Conservation (phyloP, 2,797 vertebrate species). For the Dromococcyx pavoninus region DNA sequence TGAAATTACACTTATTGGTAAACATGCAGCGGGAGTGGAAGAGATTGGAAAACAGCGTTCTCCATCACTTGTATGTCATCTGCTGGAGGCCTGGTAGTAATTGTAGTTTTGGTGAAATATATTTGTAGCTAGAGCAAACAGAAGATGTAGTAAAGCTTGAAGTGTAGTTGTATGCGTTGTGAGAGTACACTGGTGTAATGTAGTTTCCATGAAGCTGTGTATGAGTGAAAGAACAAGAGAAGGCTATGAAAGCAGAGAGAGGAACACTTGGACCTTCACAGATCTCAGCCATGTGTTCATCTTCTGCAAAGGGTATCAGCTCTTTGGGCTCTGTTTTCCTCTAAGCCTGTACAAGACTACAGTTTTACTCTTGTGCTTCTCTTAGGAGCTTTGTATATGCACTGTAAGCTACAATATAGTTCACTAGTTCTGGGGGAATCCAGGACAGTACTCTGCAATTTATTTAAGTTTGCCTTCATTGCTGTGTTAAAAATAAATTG, state of each 20-base stretch:
- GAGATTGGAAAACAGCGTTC: background rate
- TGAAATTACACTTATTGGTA: background rate
- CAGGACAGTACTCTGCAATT: background rate
- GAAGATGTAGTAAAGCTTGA: background rate
- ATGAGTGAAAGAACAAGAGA: background rate
- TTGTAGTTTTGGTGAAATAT: background rate
- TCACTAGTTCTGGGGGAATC: background rate
- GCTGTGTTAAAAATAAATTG: slow-evolving; percentile 24
- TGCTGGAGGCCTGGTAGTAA: background rate
- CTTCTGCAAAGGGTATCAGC: fast-evolving
- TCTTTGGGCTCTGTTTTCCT: background rate
- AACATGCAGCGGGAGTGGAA: background rate
- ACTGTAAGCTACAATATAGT: fast-evolving
- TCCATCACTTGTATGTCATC: background rate
- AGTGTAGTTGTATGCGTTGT: background rate
- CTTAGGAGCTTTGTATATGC: background rate
- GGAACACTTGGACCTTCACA: background rate
- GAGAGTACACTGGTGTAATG: fast-evolving
- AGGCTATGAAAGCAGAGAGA: background rate
- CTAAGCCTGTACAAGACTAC: background rate
- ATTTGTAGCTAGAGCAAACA: background rate
- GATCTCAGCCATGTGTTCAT: fast-evolving
- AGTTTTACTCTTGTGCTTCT: background rate
- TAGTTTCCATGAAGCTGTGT: background rate
- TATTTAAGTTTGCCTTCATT: background rate